Evolutionary conservation across 2,113 vertebrate genomes (phyloP).

Genomic region (Nematolebias whitei): DNA sequence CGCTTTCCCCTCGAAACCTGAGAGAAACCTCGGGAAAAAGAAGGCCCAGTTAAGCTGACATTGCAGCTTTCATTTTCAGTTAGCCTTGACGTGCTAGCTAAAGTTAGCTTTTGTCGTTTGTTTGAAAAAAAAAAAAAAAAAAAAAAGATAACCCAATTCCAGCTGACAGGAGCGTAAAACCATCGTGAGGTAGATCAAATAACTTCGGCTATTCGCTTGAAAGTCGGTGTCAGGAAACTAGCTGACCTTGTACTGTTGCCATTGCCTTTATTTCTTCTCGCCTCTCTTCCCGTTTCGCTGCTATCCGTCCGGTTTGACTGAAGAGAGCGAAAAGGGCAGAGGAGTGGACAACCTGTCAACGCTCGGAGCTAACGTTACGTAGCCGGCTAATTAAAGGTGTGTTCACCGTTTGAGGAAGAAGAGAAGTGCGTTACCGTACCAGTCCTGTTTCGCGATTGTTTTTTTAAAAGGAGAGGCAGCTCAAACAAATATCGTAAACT

Average conservation of each 20-base stretch:
- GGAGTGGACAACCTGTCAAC: constrained; percentile 65
- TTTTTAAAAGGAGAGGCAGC: no score
- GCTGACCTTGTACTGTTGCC: constrained; percentile 65
- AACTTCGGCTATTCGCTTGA: neutral
- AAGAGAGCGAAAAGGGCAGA: constrained; percentile 57
- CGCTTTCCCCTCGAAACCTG: neutral
- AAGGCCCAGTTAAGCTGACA: constrained; percentile 62
- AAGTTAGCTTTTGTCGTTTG: constrained; percentile 57
- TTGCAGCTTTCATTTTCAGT: constrained; percentile 69
- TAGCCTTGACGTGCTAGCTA: constrained; percentile 65
- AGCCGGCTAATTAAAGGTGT: constrained; percentile 40
- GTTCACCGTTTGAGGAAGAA: neutral
- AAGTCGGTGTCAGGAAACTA: neutral
- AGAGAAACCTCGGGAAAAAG: neutral
- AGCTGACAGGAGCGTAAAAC: neutral
- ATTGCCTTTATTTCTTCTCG: constrained; percentile 43
- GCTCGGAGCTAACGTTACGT: constrained; percentile 46
- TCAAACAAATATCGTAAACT: no score
- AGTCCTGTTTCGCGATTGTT: no score
- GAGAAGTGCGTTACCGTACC: neutral
- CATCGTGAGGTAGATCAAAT: neutral
- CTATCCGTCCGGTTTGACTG: constrained; percentile 52
- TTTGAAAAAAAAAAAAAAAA: constrained; percentile 27
- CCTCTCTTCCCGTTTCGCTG: constrained; percentile 32
- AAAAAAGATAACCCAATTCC: constrained; percentile 26